Evolutionary conservation across 2,888 invertebrate genomes (phyloP), one percentile per base, ranked within the genome.

Genomic region (Deilephila porcellus): DNA sequence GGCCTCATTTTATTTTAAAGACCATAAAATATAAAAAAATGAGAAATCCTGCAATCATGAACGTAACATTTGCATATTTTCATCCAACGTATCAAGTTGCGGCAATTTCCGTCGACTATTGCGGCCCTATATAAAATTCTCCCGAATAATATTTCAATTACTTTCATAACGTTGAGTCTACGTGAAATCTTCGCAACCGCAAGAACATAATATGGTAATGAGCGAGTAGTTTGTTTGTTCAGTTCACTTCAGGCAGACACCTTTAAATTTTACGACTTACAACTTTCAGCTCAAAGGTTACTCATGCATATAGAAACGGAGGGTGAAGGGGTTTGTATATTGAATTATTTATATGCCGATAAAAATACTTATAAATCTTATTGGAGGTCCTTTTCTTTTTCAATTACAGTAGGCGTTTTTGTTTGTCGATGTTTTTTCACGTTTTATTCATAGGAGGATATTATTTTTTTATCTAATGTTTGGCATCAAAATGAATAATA

Each of bases 251-350:
- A n/a, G 25, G 20, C 67, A 45, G 67, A 67, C 67, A 67, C 52
- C 67, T 67, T 67, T 67, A 67, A 67, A 67, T 67, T 67, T 67
- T 45, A 67, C 45, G 67, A 52, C 20, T 25, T 52, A 6, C 45
- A 52, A 37, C 20, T 64, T 64, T 37, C 64, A 64, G 64, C 37
- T 64, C 64, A 37, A 64, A 64, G 64, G 64, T 37, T 64, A 64
- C 37, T 37, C 32, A 52, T 45, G 64, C 20, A 11, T 64, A 20
- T 64, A 64, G 3, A 45, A 25, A 17, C 20, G 20, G 5, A 4
- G 25, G 52, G 11, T 3, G 4, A 37, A n/a, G 1, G 7, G n/a
- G 25, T 67, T 52, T 52, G 67, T 67, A 29, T 25, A 67, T 67
- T 67, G 25, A 67, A 67, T 63, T 37, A 63, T 63, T 34, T 37